Percentiles rank a stretch among this genome's conserved stretches.
phyloP scores from a whole-genome alignment of 2,797 vertebrate genomes.

The Amazona finschi region DNA sequence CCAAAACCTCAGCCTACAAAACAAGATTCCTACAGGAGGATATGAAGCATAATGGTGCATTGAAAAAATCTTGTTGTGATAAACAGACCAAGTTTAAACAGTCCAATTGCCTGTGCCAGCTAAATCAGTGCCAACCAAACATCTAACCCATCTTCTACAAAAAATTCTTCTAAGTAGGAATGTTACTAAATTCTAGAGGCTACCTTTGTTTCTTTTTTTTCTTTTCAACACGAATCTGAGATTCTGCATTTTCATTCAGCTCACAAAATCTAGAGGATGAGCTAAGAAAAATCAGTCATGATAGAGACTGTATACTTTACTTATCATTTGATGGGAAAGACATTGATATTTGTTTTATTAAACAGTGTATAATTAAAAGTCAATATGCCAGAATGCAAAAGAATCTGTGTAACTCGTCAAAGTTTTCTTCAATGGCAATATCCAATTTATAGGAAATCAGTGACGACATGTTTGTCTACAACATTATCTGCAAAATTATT shows the following conservation, averaged over 20 bases:
- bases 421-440: conserved; percentile 47
- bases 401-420: conserved; percentile 51
- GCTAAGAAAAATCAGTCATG: conserved; percentile 16
- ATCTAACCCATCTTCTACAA: background rate
- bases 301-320: conserved; percentile 24
- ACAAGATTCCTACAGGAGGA: background rate
- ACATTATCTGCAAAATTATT: conserved; percentile 68
- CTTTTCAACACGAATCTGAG: conserved; percentile 19
- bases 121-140: background rate
- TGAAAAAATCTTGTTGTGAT: background rate
- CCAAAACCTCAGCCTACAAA: background rate
- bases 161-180: background rate
- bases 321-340: conserved; percentile 47
- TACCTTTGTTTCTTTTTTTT: background rate
- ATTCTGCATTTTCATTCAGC: conserved; percentile 47
- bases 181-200: background rate
- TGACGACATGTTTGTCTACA: conserved; percentile 69
- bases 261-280: conserved; percentile 19
- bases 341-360: conserved; percentile 71
- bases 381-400: conserved; percentile 66
- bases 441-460: conserved; percentile 67
- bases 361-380: conserved; percentile 78
- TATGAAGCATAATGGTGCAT: background rate
- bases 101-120: background rate
- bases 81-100: background rate